These are phyloP conservation scores for Dinoponera quadriceps DNA, from an alignment of 1,140 invertebrate species.

Conservation along the genomic window DNA sequence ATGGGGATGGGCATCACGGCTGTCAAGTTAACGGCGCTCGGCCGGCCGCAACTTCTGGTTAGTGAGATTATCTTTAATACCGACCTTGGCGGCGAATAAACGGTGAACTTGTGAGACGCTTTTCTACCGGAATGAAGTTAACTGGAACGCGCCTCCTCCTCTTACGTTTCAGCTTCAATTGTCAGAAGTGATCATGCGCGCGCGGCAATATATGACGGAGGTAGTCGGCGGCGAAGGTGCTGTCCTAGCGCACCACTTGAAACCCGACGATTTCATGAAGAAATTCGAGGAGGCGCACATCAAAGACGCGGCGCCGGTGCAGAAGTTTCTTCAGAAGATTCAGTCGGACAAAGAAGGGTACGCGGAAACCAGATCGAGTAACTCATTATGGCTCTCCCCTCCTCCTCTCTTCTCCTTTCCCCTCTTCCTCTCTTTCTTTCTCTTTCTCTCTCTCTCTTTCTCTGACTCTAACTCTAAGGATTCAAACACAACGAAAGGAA, in stretches of 20 bases:
- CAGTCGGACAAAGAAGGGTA: slow-evolving; percentile 96
- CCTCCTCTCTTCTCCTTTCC: not conserved
- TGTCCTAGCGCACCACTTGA: slow-evolving; percentile 93
- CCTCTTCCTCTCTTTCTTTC: not conserved
- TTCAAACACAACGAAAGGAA: no score
- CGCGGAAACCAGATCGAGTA: not conserved
- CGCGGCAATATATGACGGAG: slow-evolving; percentile 96
- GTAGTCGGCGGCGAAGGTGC: slow-evolving; percentile 93
- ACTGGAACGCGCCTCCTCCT: slow-evolving; percentile 61
- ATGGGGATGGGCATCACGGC: slow-evolving; percentile 98
- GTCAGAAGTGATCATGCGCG: slow-evolving; percentile 98
- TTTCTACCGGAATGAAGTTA: not conserved
- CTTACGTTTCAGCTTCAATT: slow-evolving; percentile 93
- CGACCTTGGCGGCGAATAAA: not conserved
- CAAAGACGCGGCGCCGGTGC: slow-evolving; percentile 90
- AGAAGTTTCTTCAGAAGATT: slow-evolving; percentile 96
- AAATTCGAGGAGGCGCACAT: slow-evolving; percentile 93
- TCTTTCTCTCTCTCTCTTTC: not conserved
- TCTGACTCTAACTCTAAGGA: not conserved
- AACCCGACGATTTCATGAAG: slow-evolving; percentile 94
- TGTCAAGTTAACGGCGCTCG: slow-evolving; percentile 98
- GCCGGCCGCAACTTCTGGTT: slow-evolving; percentile 97
- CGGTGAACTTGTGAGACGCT: not conserved
- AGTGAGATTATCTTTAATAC: slow-evolving; percentile 24
- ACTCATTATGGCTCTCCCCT: not conserved